phyloP scores from a whole-genome alignment of 1,140 invertebrate species.

The Drosophila willistoni region DNA sequence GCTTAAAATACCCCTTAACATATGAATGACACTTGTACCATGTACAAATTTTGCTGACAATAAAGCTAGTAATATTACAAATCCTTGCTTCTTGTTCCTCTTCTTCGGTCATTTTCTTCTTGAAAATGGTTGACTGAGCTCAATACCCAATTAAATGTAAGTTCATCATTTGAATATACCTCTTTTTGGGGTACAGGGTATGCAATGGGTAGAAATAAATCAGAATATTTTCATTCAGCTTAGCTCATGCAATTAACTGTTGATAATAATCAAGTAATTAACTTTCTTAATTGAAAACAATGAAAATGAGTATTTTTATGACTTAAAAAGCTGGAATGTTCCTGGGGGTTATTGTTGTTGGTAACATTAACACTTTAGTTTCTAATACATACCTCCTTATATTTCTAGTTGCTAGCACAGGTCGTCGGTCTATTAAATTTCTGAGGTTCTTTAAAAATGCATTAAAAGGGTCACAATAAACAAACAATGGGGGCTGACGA shows the following conservation, averaged over 20 bases:
- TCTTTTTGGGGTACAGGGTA: conserved; percentile 18
- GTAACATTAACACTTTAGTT: conserved; percentile 75
- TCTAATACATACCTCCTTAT: conserved; percentile 33
- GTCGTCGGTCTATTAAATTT: conserved; percentile 65
- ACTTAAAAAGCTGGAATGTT: conserved; percentile 50
- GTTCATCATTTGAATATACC: no score
- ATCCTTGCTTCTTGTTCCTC: background rate
- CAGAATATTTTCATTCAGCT: conserved; percentile 54
- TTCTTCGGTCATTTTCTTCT: no score
- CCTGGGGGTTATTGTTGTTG: conserved; percentile 31
- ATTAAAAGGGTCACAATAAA: conserved; percentile 64
- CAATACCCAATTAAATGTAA: no score
- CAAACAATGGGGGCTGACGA: conserved; percentile 33
- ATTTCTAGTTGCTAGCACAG: background rate
- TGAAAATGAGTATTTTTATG: conserved; percentile 70
- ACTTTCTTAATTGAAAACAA: conserved; percentile 82
- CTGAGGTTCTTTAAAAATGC: conserved; percentile 70
- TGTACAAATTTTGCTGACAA: no score
- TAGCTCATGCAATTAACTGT: conserved; percentile 65
- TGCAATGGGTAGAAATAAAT: conserved; percentile 43
- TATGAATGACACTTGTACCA: background rate
- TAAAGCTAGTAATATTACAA: no score
- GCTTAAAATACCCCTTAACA: background rate
- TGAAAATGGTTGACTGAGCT: no score
- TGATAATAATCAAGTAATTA: conserved; percentile 82